Conservation (phyloP, 2,888 invertebrate genomes). For the Phyllotreta striolata region DNA sequence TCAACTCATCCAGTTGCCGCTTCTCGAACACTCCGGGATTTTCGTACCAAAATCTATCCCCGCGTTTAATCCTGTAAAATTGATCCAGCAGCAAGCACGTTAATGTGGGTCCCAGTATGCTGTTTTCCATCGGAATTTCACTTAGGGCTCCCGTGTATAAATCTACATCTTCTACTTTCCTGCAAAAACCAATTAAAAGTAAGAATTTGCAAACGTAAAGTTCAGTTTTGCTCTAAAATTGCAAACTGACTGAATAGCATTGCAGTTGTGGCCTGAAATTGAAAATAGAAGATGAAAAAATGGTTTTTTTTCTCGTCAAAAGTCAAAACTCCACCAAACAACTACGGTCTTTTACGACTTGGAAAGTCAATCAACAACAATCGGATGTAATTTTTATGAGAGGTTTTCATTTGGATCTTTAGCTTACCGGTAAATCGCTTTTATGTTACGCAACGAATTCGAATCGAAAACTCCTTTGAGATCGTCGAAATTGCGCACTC, state of each 20-base stretch:
- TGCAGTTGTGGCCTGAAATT: neutral
- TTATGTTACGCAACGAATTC: slow-evolving; percentile 69
- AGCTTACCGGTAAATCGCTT: slow-evolving; percentile 70
- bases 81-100: slow-evolving; percentile 87
- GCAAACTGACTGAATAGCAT: no score
- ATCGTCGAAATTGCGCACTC: slow-evolving; percentile 70
- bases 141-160: slow-evolving; percentile 88
- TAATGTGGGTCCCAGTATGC: slow-evolving; percentile 84
- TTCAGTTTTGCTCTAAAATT: neutral
- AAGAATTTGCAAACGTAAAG: neutral
- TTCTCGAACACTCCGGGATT: slow-evolving; percentile 72
- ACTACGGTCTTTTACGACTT: no score
- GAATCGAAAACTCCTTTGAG: slow-evolving; percentile 71
- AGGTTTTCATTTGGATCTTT: no score
- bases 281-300: slow-evolving; percentile 1
- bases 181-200: slow-evolving; percentile 48
- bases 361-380: no score
- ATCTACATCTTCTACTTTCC: slow-evolving; percentile 83
- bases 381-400: no score
- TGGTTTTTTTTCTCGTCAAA: no score
- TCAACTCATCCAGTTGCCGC: slow-evolving; percentile 83
- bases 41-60: slow-evolving; percentile 92
- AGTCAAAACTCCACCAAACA: no score
- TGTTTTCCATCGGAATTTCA: slow-evolving; percentile 74
- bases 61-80: slow-evolving; percentile 80